Base-by-base conservation (phyloP, 2,797 vertebrate species). In the Lindbergichthys nudifrons region DNA sequence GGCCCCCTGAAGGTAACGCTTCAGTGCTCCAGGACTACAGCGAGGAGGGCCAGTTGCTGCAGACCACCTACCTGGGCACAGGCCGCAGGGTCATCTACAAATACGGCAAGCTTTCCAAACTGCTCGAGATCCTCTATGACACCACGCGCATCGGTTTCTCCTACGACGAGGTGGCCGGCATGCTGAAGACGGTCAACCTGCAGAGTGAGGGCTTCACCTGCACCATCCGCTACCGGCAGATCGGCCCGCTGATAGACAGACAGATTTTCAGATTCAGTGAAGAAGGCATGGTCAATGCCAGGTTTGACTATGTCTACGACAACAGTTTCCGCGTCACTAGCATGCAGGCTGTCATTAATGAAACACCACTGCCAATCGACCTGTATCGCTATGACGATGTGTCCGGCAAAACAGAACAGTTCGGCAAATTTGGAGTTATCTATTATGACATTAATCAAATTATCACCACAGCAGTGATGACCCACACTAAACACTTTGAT, bases 391-490 rank as follows among this genome's bases (percentile, higher is more conserved):
- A 99, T 0, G 98, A 99, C 0, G 98, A 99, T 0, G 98, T 99
- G 41, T 99, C 98, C 0, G 98, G 98, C 59, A 99, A 99, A 90
- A 97, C 97, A 0, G 98, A 99, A 84, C 98, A 99, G 87, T 99
- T 99, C 1, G 98, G 98, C 41, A 99, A 99, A 90, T 99, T 99
- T 5, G 98, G 97, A 4, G 97, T 99, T 0, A 99, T 99, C 80
- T 99, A 99, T 85, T 99, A 99, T 0, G 98, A 99, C 82, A 99
- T 99, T 64, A 99, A 99, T 86, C 98, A 99, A 87, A 99, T 99
- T 66, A 99, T 99, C 78, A 99, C 98, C 64, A 99, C 98, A 0
- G 96, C 98, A 0, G 98, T 99, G 75, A 99, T 99, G 98, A 99
- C 98, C 14, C 98, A 99, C 92, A 99, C 98, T 3, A 99, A 99